These are phyloP conservation scores for Naso thynnoides DNA, from an alignment of 2,797 vertebrate genomes.

Conservation along the genomic window DNA sequence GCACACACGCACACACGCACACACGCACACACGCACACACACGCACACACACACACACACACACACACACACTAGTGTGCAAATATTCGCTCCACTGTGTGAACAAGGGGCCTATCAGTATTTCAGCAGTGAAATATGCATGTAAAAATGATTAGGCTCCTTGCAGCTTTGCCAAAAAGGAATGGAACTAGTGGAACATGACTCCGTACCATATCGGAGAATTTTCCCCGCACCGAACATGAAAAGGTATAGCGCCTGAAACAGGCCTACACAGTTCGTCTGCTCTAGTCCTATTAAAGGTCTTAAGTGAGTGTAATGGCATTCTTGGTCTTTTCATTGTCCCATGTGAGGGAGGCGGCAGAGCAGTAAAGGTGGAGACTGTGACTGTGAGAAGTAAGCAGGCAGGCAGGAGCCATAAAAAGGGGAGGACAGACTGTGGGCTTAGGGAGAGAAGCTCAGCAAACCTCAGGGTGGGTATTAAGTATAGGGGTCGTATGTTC, in stretches of 20 bases:
- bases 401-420: slow-evolving; percentile 77
- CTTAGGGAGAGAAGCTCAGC: slow-evolving; percentile 67
- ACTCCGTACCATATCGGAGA: slow-evolving; percentile 64
- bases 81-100: slow-evolving; percentile 49
- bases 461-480: slow-evolving; percentile 77
- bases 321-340: slow-evolving; percentile 79
- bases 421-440: slow-evolving; percentile 70
- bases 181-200: slow-evolving; percentile 73
- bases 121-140: slow-evolving; percentile 76
- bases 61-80: slow-evolving; percentile 29
- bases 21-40: slow-evolving; percentile 45
- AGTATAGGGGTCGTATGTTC: slow-evolving; percentile 70
- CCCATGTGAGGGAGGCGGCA: slow-evolving; percentile 69
- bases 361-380: slow-evolving; percentile 75
- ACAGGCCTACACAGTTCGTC: slow-evolving; percentile 60
- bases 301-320: slow-evolving; percentile 79
- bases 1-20: slow-evolving; percentile 43
- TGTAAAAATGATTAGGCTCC: slow-evolving; percentile 79
- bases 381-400: slow-evolving; percentile 71
- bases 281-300: slow-evolving; percentile 73
- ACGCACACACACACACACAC: slow-evolving; percentile 46
- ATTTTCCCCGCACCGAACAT: slow-evolving; percentile 64
- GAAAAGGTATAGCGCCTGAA: slow-evolving; percentile 66
- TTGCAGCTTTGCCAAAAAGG: slow-evolving; percentile 60
- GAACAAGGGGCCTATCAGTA: slow-evolving; percentile 71